Conservation (phyloP, 2,797 vertebrate genomes). For the Pelochelys cantorii region DNA sequence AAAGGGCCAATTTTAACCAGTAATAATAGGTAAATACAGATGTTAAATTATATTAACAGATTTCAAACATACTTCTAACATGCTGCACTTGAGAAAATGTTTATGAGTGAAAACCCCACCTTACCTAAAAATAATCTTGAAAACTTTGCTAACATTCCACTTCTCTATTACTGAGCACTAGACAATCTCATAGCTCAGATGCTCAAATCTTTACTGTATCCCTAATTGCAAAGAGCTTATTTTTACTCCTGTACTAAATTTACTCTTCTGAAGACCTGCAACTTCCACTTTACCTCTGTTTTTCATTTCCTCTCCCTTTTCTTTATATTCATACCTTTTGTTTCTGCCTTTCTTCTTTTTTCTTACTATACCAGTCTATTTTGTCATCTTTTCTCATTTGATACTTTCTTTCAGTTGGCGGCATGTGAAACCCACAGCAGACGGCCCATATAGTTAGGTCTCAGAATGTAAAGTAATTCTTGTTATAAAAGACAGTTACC, state of each 20-base stretch:
- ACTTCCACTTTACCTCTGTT: neutral
- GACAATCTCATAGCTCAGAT: neutral
- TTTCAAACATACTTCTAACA: neutral
- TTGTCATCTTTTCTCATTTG: conserved; percentile 72
- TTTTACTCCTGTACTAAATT: neutral
- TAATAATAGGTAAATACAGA: neutral
- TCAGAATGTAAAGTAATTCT: conserved; percentile 55
- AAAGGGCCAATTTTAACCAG: neutral
- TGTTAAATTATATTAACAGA: neutral
- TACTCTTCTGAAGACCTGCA: neutral
- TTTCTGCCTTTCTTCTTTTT: conserved; percentile 58
- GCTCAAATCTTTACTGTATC: neutral
- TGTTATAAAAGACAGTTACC: conserved; percentile 64
- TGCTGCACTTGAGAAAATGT: neutral
- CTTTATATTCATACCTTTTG: conserved; percentile 65
- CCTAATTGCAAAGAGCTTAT: neutral
- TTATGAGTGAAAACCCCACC: neutral
- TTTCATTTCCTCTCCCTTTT: neutral
- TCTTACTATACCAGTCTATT: conserved; percentile 52
- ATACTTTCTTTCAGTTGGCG: conserved; percentile 65
- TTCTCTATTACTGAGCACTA: neutral
- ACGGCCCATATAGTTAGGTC: conserved; percentile 48
- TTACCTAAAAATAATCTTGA: neutral
- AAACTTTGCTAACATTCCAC: neutral
- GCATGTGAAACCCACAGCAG: neutral